These are phyloP conservation scores for Noctua janthe DNA, from an alignment of 2,888 invertebrate genomes.

Conservation along the genomic window DNA sequence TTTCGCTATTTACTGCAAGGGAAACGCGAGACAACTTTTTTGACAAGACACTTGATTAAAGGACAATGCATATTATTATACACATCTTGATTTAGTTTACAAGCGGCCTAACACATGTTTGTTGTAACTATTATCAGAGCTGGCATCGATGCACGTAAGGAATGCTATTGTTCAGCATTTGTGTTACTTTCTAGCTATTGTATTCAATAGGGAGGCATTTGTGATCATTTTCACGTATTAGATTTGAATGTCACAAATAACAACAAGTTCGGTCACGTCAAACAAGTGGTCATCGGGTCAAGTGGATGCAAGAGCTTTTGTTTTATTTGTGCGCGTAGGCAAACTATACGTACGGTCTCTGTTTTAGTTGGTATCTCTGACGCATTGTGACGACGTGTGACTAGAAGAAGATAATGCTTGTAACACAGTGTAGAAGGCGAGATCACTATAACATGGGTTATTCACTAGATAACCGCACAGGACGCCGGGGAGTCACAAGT, in stretches of 20 bases:
- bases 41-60: slow-evolving; percentile 23
- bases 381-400: slow-evolving; percentile 80
- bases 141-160: slow-evolving; percentile 71
- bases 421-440: slow-evolving; percentile 70
- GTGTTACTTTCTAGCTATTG: slow-evolving; percentile 83
- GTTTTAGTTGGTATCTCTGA: slow-evolving; percentile 88
- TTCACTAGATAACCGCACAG: slow-evolving; percentile 79
- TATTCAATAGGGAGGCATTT: slow-evolving; percentile 74
- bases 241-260: slow-evolving; percentile 73
- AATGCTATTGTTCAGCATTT: slow-evolving; percentile 82
- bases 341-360: slow-evolving; percentile 86
- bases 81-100: slow-evolving; percentile 44
- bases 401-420: slow-evolving; percentile 71
- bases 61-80: slow-evolving; percentile 26
- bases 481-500: slow-evolving; percentile 71
- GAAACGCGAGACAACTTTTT: slow-evolving; percentile 20
- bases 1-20: slow-evolving; percentile 30
- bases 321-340: slow-evolving; percentile 59
- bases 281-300: slow-evolving; percentile 73
- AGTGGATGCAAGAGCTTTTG: slow-evolving; percentile 66
- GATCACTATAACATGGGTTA: slow-evolving; percentile 82
- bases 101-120: slow-evolving; percentile 29
- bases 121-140: slow-evolving; percentile 63
- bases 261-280: slow-evolving; percentile 72
- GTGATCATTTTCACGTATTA: slow-evolving; percentile 73